Evolutionary conservation across 2,113 vertebrate species (phyloP).

Genomic region (Noctilio leporinus): DNA sequence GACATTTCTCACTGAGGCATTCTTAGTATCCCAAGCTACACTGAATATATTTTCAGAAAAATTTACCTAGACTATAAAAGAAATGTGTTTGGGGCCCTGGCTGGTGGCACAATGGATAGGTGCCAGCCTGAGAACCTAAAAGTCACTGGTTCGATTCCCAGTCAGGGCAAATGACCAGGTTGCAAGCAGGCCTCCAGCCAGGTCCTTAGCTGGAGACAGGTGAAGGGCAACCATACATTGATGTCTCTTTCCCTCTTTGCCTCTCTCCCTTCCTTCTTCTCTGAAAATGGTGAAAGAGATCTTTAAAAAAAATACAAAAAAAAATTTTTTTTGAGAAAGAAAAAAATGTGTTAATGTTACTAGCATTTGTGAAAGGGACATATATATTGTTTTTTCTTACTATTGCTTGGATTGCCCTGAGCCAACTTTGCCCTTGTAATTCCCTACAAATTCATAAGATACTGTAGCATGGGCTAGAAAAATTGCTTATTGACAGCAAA

Average conservation of each 20-base stretch:
- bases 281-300: too few species aligned
- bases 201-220: too few species aligned
- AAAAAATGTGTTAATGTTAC: neutral
- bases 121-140: too few species aligned
- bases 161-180: too few species aligned
- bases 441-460: neutral
- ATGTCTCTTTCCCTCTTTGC: too few species aligned
- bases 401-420: neutral
- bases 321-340: too few species aligned
- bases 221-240: too few species aligned
- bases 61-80: neutral
- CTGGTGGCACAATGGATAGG: too few species aligned
- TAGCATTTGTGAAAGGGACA: neutral
- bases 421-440: neutral
- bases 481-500: neutral
- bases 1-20: neutral
- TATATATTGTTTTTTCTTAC: neutral
- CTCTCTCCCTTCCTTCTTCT: too few species aligned
- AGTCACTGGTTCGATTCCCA: too few species aligned
- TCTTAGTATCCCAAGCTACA: neutral
- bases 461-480: neutral
- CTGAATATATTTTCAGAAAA: neutral
- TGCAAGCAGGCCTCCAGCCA: too few species aligned
- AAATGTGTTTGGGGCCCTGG: neutral
- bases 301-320: too few species aligned